Conservation (phyloP, 2,797 vertebrate genomes). For the Labroides dimidiatus region DNA sequence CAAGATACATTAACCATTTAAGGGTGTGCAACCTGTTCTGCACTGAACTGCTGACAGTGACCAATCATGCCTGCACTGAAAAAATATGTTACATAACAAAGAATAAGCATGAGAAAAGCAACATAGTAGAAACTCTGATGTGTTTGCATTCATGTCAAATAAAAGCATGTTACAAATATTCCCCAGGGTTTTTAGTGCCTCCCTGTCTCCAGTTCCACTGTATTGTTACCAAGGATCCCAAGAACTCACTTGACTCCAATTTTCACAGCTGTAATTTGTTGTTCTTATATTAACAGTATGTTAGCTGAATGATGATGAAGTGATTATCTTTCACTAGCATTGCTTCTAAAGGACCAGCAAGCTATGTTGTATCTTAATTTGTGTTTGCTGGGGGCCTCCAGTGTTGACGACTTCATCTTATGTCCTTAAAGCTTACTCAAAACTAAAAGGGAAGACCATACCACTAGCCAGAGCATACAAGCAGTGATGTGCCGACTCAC, state of each 20-base stretch:
- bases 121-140: background rate
- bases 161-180: background rate
- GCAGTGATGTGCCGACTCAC: no score
- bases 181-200: background rate
- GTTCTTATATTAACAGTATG: background rate
- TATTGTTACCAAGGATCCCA: background rate
- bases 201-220: background rate
- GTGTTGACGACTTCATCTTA: no score
- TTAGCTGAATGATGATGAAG: background rate
- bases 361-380: no score
- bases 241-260: background rate
- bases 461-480: no score
- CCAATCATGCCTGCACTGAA: background rate
- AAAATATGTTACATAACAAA: background rate
- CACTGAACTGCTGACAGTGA: conserved; percentile 3
- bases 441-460: no score
- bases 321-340: no score
- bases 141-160: background rate
- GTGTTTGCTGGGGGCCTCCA: no score
- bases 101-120: background rate
- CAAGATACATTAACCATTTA: no score
- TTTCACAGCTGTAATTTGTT: background rate
- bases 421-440: no score
- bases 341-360: no score
- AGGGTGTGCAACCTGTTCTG: conserved; percentile 10